A percentile compares a stretch with the other conserved stretches of the same genome.
Evolutionary conservation across 2,888 invertebrate species (phyloP).

Genomic region (Chymomyza amoena): DNA sequence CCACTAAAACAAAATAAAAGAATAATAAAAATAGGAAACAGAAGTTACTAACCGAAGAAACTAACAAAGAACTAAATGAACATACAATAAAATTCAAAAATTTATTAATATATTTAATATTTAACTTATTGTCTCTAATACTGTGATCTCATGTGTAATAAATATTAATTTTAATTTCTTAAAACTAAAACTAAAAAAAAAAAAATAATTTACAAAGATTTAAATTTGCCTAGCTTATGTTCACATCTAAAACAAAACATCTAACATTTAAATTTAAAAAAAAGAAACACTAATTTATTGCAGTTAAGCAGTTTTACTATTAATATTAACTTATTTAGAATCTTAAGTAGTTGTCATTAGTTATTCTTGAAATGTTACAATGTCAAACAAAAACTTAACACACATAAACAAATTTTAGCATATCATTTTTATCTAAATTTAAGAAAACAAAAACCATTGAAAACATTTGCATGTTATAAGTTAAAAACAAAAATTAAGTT

Average conservation of each 20-base stretch:
- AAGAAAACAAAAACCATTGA: slow-evolving; percentile 8
- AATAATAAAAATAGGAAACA: slow-evolving; percentile 26
- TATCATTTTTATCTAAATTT: slow-evolving; percentile 9
- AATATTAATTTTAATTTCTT: slow-evolving; percentile 74
- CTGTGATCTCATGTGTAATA: slow-evolving; percentile 80
- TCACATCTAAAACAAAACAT: slow-evolving; percentile 39
- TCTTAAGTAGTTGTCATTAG: slow-evolving; percentile 17
- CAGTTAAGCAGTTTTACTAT: slow-evolving; percentile 58
- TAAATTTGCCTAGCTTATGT: slow-evolving; percentile 67
- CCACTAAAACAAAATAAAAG: slow-evolving; percentile 39
- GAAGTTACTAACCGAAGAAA: slow-evolving; percentile 61
- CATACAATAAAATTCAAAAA: slow-evolving; percentile 23
- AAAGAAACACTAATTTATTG: slow-evolving; percentile 64
- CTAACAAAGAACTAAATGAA: slow-evolving; percentile 11
- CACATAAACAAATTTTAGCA: neutral
- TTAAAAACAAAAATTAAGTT: neutral
- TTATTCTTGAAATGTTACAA: neutral
- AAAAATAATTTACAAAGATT: slow-evolving; percentile 40
- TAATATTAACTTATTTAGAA: slow-evolving; percentile 56
- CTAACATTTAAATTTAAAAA: slow-evolving; percentile 18
- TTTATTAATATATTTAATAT: slow-evolving; percentile 36
- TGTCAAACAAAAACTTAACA: neutral
- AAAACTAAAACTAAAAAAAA: slow-evolving; percentile 51
- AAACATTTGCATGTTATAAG: slow-evolving; percentile 11
- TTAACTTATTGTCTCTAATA: slow-evolving; percentile 79